Base-by-base conservation (phyloP, 1,140 invertebrate genomes). In the Drosophila punjabiensis region DNA sequence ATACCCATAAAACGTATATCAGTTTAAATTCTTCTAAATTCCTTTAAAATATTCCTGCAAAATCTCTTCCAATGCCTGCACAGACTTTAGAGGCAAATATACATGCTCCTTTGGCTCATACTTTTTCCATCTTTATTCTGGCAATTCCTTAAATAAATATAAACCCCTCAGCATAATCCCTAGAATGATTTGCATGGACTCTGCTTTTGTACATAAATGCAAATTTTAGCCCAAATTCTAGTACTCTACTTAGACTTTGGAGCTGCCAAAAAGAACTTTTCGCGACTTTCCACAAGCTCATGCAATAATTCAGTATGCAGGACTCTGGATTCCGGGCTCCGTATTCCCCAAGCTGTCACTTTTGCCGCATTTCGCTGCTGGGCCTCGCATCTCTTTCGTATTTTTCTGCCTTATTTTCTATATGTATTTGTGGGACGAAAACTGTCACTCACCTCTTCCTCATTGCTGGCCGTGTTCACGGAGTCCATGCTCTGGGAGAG, bases 401-500 rank as follows among this genome's bases (percentile, higher is more conserved):
- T 50, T 48, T 41, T 52, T 18, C 30, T 41, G 5, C 28, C 24
- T 18, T n/a, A n/a, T 47, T 69, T 39, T 48, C 18, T 53, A 18
- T 65, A 32, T 39, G 30, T 41, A 14, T 41, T 32, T 37, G 33
- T 18, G 30, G 20, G n/a, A 50, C 52, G 41, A 28, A 53, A 65
- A 41, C 74, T 82, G 55, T 48, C 55, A 95, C 96, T 94, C 93
- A 97, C 97, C 97, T 98, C 97, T 95, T 98, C 97, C 95, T 98
- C 97, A 94, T 96, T 96, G 92, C 96, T 97, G 88, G 96, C 96
- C 79, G 97, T 98, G 94, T 97, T 98, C 93, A 98, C 97, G 87
- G 97, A 98, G 95, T 98, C 97, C 96, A 98, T 97, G 94, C 97
- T 98, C 94, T 98, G 97, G 75, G 94, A 95, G 76, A 95, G 93